Base-by-base conservation (phyloP, 2,888 invertebrate genomes). In the Amphiduros pacificus region DNA sequence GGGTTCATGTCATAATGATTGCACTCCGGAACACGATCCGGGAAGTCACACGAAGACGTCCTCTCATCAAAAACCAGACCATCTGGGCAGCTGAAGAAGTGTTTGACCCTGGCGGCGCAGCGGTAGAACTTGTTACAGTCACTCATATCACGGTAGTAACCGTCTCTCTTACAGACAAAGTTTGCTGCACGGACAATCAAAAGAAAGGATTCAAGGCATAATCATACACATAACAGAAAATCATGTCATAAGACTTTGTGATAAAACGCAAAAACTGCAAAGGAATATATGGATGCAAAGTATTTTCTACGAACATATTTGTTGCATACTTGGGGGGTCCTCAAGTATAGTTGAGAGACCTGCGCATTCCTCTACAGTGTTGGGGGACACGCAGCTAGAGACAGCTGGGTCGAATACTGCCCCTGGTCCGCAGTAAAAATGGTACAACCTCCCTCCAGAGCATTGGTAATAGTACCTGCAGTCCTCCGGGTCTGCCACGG, bases 71-170 rank as follows among this genome's bases (percentile, higher is more conserved):
- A 61, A n/a, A 52, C 40, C 24, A 61, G 56, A 29, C 55, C 61
- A 41, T 61, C 51, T 1, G 61, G 61, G 51, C 61, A 61, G 40
- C 44, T 44, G 52, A 61, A 61, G 31, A n/a, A 51, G 27, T 55
- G 55, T 31, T 56, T 55, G 40, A 56, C 9, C 6, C 49, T 56
- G 14, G 40, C 52, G 4, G 61, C 24, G 26, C 61, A 61, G 24
- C 61, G 27, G 56, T 50, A 56, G 61, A 61, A 61, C 41, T 51
- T 48, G 24, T 51, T 55, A 31, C 61, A 61, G 51, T 61, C 55
- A 1, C 22, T 20, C 3, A 56, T 40, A 44, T 61, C 51, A 1
- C 56, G 36, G 29, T 51, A 61, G 51, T 61, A 61, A 22, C 61
- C 61, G 24, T 61, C 61, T 9, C 41, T n/a, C 2, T 6, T 14